Percentiles rank a stretch among this genome's conserved stretches.
phyloP scores from a whole-genome alignment of 2,888 invertebrate species.

The Macrosiphum euphorbiae region DNA sequence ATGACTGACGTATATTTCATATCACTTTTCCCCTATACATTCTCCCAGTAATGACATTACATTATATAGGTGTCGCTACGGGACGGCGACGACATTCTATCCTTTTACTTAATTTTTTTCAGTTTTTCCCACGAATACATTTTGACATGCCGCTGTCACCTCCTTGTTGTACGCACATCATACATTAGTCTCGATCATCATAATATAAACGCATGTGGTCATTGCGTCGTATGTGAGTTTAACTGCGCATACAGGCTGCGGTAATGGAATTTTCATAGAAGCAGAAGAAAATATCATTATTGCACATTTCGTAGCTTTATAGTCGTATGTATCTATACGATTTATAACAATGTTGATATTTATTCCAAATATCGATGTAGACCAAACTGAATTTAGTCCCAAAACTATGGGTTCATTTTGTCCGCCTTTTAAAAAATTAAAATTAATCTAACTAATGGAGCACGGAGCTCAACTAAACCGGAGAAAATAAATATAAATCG shows the following conservation, averaged over 20 bases:
- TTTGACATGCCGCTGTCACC: neutral
- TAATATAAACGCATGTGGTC: too few species aligned
- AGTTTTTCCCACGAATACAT: conserved; percentile 7
- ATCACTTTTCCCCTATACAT: conserved; percentile 26
- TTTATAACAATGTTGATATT: neutral
- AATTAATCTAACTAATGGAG: conserved; percentile 43
- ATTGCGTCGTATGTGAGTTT: too few species aligned
- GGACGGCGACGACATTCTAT: neutral
- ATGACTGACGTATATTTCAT: conserved; percentile 28
- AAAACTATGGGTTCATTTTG: neutral
- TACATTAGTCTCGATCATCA: neutral
- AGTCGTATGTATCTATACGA: neutral
- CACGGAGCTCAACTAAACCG: neutral
- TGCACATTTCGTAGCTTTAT: neutral
- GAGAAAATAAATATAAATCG: conserved; percentile 11
- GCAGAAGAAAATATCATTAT: neutral
- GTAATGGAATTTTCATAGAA: neutral
- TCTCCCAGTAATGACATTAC: conserved; percentile 8
- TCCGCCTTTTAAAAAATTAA: neutral
- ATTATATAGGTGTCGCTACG: conserved; percentile 24
- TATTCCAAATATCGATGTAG: neutral
- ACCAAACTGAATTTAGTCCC: neutral
- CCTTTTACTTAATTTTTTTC: neutral
- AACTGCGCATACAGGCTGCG: neutral
- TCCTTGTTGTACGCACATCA: neutral